Evolutionary conservation across 92 coral and sea anemone species (phyloP), one percentile per base, ranked within the genome.

Genomic region (Porites lobata): DNA sequence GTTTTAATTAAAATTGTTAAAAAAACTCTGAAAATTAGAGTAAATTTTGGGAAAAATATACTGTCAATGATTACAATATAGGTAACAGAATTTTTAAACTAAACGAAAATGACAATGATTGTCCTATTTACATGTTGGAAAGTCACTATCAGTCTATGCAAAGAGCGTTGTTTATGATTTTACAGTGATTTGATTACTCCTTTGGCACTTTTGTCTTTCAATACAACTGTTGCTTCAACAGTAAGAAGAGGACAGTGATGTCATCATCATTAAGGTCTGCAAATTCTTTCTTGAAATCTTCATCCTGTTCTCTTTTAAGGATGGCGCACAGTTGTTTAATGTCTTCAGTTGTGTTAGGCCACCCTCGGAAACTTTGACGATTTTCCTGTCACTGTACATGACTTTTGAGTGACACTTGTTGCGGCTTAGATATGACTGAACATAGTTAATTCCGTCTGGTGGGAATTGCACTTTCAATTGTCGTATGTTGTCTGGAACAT

Each of bases 211-310:
- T 85, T 85, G 82, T 85, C 62, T 21, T 75, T 75, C 50, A 75
- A 75, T 62, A 85, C 88, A 85, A 85, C 76, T 74, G 88, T 85
- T 85, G 82, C 82, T 47, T 85, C 74, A 85, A 85, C 88, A 85
- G 82, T 75, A 85, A 85, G 81, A 32, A 85, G 19, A 65, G 82
- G 50, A 64, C 88, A 22, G 76, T 75, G 64, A 85, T 85, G 75
- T 75, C 88, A 85, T 85, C 88, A 85, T 85, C 88, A 82, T 69
- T 52, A 64, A 85, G 87, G 53, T 83, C 79, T 72, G 79, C 20
- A 24, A 82, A 82, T 13, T 81, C 76, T 65, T 81, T 81, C 85
- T 20, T 53, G 50, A 66, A 81, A 63, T 81, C 85, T 61, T 8
- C 22, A 50, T 68, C 76, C 64, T 67, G 85, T 81, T 81, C 85